These are phyloP conservation scores for Zosterops lateralis DNA, from an alignment of 2,113 vertebrate genomes.

Conservation along the genomic window DNA sequence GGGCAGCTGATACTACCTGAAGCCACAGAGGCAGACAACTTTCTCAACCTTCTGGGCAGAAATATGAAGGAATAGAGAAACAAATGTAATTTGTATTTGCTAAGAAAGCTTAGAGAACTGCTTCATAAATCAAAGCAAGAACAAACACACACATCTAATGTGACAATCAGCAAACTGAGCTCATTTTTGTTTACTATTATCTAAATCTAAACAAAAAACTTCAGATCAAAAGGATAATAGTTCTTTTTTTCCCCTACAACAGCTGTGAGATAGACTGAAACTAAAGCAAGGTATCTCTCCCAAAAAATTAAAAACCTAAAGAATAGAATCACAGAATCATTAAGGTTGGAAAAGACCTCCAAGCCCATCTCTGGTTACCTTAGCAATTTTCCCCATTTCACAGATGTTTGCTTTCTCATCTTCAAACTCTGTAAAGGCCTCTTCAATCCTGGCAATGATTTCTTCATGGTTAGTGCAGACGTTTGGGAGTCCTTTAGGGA, in stretches of 20 bases:
- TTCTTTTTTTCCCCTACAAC: neutral
- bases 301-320: neutral
- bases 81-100: neutral
- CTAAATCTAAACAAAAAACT: neutral
- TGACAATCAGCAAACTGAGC: neutral
- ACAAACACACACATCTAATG: neutral
- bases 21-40: neutral
- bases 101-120: neutral
- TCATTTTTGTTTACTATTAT: neutral
- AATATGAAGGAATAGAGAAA: neutral
- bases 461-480: constrained; percentile 82
- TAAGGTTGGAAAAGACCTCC: neutral
- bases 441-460: constrained; percentile 83
- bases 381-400: constrained; percentile 95
- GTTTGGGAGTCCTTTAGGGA: constrained; percentile 91
- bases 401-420: constrained; percentile 91
- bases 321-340: neutral
- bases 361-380: constrained; percentile 74
- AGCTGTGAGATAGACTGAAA: neutral
- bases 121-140: neutral
- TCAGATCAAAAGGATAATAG: neutral
- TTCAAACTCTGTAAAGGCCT: constrained; percentile 86
- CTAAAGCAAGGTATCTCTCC: neutral
- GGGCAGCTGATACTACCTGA: neutral
- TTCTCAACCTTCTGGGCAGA: neutral